These are phyloP conservation scores for Agrilus cyanescens DNA, from an alignment of 2,888 invertebrate species.

Conservation along the genomic window DNA sequence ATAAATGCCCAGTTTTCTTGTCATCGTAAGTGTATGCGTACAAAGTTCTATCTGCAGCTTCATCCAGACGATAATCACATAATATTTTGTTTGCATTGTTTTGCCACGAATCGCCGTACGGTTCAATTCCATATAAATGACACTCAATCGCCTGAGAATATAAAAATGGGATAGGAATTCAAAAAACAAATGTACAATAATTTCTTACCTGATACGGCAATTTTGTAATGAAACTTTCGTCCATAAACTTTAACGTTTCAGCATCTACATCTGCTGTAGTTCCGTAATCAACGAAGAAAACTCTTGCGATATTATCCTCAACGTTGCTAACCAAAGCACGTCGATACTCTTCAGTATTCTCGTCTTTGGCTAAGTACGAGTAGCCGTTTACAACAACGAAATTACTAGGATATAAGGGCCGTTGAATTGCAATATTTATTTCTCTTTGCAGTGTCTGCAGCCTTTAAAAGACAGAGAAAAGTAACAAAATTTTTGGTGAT, in stretches of 20 bases:
- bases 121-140: conserved; percentile 41
- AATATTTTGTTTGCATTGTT: conserved; percentile 42
- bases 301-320: conserved; percentile 35
- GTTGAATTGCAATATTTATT: conserved; percentile 26
- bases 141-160: conserved; percentile 49
- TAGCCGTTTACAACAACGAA: conserved; percentile 31
- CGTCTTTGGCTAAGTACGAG: conserved; percentile 41
- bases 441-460: conserved; percentile 33
- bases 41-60: conserved; percentile 34
- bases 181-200: background rate
- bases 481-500: background rate
- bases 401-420: conserved; percentile 19
- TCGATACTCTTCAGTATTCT: conserved; percentile 35
- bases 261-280: conserved; percentile 38
- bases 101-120: conserved; percentile 39
- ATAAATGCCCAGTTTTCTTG: conserved; percentile 28
- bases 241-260: conserved; percentile 37
- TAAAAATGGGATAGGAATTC: background rate
- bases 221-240: conserved; percentile 37
- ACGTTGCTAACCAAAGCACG: conserved; percentile 37
- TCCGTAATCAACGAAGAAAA: conserved; percentile 53
- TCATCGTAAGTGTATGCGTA: conserved; percentile 33
- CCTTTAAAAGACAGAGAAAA: conserved; percentile 10
- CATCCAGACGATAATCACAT: conserved; percentile 36
- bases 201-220: conserved; percentile 40